These are phyloP conservation scores for Cosmorhoe ocellata DNA, from an alignment of 2,888 invertebrate genomes.

Conservation along the genomic window DNA sequence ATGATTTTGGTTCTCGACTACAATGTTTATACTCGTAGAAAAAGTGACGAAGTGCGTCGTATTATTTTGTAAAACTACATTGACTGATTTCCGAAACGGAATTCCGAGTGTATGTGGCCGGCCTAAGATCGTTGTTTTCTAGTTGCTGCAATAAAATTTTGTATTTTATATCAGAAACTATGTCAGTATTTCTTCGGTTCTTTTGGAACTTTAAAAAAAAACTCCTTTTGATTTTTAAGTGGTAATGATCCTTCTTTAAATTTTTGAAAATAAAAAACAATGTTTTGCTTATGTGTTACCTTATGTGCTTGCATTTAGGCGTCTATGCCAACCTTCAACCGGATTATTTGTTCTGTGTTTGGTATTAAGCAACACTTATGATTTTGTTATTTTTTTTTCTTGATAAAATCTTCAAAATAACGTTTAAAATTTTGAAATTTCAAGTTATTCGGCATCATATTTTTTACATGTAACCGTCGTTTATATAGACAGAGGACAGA, in stretches of 20 bases:
- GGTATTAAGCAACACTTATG: no score
- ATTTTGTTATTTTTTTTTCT: no score
- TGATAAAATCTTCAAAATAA: no score
- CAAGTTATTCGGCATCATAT: slow-evolving; percentile 12
- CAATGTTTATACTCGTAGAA: no score
- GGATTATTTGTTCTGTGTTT: slow-evolving; percentile 18
- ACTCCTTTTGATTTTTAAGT: slow-evolving; percentile 7
- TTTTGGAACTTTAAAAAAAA: slow-evolving; percentile 15
- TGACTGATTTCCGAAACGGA: no score
- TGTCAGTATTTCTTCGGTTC: slow-evolving; percentile 15
- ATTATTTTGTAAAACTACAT: no score
- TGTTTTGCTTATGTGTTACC: not conserved
- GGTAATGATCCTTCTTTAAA: no score
- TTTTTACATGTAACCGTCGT: slow-evolving; percentile 14
- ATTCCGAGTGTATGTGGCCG: no score
- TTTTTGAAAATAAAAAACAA: no score
- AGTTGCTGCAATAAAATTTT: not conserved
- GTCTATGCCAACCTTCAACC: slow-evolving; percentile 21
- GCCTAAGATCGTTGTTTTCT: no score
- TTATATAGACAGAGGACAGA: not conserved
- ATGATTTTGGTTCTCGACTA: no score
- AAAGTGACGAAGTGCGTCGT: no score
- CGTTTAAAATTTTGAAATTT: slow-evolving; percentile 13
- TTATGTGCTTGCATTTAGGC: slow-evolving; percentile 21
- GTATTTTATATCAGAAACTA: slow-evolving; percentile 15